Conservation (phyloP, 2,888 invertebrate species). For the Iselma pallidipennis region DNA sequence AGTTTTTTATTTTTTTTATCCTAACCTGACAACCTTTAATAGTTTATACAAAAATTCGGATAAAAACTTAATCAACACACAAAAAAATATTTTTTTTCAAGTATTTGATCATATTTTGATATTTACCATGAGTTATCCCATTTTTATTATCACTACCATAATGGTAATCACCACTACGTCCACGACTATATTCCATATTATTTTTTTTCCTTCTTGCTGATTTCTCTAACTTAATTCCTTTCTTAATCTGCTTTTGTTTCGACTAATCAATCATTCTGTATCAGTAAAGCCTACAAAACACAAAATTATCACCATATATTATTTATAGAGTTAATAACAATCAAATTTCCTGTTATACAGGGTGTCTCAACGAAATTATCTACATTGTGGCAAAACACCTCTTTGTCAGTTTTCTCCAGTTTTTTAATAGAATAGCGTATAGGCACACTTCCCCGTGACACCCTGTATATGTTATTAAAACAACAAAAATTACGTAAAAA, state of each 20-base stretch:
- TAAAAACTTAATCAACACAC: no score
- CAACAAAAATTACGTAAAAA: no score
- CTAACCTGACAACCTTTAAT: not conserved
- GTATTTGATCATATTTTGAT: not conserved
- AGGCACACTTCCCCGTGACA: no score
- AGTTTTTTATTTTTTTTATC: not conserved
- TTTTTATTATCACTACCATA: slow-evolving; percentile 2
- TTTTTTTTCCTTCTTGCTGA: not conserved
- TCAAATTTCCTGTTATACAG: no score
- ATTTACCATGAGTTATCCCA: not conserved
- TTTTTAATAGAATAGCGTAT: no score
- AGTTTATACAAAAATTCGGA: not conserved
- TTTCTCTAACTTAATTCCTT: not conserved
- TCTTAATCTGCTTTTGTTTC: not conserved
- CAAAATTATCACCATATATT: not conserved
- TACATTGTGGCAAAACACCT: no score
- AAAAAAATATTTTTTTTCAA: not conserved
- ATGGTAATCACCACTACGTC: not conserved
- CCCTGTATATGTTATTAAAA: no score
- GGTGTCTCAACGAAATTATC: no score
- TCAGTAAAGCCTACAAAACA: not conserved
- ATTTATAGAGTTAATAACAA: no score
- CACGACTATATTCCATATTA: not conserved
- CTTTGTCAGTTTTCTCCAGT: no score
- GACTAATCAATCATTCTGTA: not conserved